A percentile compares a stretch with the other conserved stretches of the same genome.
Conservation (phyloP, 2,797 vertebrate species). For the Sorex maritimensis region DNA sequence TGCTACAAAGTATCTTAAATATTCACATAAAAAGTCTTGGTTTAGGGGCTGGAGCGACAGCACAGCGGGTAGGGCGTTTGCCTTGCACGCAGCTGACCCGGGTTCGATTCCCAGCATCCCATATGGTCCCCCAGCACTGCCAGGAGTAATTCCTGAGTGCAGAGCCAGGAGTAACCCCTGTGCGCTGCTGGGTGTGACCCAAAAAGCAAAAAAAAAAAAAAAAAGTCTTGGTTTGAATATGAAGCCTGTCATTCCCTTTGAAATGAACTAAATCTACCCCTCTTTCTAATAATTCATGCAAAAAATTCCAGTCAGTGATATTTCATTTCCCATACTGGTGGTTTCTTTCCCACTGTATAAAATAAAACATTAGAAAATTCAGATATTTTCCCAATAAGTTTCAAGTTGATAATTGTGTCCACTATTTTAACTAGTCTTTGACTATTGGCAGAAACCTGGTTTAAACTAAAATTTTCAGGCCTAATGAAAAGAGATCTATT, state of each 20-base stretch:
- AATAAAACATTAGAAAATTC: slow-evolving; percentile 15
- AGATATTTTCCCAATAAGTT: background rate
- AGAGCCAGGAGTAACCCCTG: no score
- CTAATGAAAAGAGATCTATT: background rate
- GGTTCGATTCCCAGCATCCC: no score
- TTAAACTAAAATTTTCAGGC: background rate
- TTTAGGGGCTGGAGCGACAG: background rate
- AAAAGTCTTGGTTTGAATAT: background rate
- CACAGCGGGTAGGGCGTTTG: no score
- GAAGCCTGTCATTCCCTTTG: background rate
- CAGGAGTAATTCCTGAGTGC: no score
- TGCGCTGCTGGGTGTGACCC: no score
- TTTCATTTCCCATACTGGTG: background rate
- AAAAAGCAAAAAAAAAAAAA: no score
- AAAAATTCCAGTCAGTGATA: background rate
- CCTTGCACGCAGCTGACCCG: no score
- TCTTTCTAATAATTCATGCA: background rate
- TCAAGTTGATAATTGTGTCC: background rate
- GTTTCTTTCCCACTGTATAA: background rate
- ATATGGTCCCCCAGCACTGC: no score
- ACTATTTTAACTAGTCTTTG: background rate
- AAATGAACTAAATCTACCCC: background rate
- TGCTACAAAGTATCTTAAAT: background rate
- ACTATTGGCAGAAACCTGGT: background rate
- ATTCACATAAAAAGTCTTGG: background rate